Evolutionary conservation across 2,113 vertebrate genomes (phyloP).

Genomic region (Charadrius vociferus): DNA sequence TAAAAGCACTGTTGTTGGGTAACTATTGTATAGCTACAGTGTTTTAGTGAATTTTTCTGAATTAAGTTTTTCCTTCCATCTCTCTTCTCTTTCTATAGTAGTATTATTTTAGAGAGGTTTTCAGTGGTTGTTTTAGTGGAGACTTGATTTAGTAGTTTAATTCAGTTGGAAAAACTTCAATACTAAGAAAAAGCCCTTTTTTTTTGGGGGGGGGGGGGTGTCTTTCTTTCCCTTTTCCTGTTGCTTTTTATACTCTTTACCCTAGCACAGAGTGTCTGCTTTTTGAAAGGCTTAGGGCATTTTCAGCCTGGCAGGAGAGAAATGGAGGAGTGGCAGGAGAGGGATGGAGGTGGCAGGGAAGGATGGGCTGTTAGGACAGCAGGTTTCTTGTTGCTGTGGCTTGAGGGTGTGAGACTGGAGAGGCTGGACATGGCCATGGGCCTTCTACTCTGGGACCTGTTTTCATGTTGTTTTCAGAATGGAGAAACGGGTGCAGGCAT

Average conservation of each 20-base stretch:
- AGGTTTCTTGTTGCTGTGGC: background rate
- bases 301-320: background rate
- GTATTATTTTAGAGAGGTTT: background rate
- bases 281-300: background rate
- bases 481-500: fast-evolving
- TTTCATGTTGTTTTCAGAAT: background rate
- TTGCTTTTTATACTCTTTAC: background rate
- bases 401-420: background rate
- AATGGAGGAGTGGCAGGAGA: background rate
- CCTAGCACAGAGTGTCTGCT: background rate
- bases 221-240: background rate
- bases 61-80: background rate
- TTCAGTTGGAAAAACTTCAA: background rate
- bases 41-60: background rate
- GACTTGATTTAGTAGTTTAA: background rate
- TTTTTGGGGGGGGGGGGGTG: too few relatives aligned
- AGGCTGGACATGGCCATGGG: background rate
- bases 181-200: background rate
- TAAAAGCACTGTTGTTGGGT: background rate
- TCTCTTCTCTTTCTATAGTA: background rate
- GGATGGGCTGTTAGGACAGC: background rate
- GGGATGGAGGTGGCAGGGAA: background rate
- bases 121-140: background rate
- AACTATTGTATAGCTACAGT: background rate
- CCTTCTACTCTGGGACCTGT: background rate